Evolutionary conservation across 1,140 invertebrate species (phyloP), one percentile per base, ranked within the genome.

Genomic region (Calliphora vicina): DNA sequence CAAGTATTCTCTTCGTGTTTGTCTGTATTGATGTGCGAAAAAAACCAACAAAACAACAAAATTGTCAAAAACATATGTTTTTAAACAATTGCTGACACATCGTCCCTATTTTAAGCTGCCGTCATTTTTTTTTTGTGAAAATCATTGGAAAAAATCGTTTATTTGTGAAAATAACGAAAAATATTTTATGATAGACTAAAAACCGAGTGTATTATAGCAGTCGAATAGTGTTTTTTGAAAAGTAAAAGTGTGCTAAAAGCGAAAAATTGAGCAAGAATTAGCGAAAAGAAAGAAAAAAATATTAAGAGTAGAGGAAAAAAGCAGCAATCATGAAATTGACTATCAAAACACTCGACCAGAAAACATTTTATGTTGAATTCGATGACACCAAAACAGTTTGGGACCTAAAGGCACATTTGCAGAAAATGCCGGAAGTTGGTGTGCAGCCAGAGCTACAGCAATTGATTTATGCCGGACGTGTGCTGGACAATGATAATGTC

Each of bases 321-420:
- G 12, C 45, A 35, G 35, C 8, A 35, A 74, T 74, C 72, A 89
- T 89, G 88, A 89, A 88, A 84, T 76, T 89, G 0, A 84, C 85
- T 0, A 87, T 89, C 26, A 87, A 86, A 29, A 89, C 87, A 26
- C 84, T 89, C 42, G 85, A 87, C 81, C 88, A 88, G 27, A 86
- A 85, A 67, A 84, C 84, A 4, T 80, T 88, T 23, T 80, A 29
- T 3, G n/a, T 89, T 25, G 87, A 89, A 35, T 78, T 88, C n/a
- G 72, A 61, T 13, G 84, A 84, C 23, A 78, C 78, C 15, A 83
- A 86, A 83, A 84, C 84, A 8, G 88, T 89, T 17, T 45, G 83
- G 20, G 82, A 87, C 3, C 74, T 89, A 35, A 89, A 89, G 71
- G 80, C 85, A 71, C 78, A 45, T 0, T 78, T 89, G 23, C 83